phyloP scores from a whole-genome alignment of 2,888 invertebrate species.

The Alentia gelatinosa region DNA sequence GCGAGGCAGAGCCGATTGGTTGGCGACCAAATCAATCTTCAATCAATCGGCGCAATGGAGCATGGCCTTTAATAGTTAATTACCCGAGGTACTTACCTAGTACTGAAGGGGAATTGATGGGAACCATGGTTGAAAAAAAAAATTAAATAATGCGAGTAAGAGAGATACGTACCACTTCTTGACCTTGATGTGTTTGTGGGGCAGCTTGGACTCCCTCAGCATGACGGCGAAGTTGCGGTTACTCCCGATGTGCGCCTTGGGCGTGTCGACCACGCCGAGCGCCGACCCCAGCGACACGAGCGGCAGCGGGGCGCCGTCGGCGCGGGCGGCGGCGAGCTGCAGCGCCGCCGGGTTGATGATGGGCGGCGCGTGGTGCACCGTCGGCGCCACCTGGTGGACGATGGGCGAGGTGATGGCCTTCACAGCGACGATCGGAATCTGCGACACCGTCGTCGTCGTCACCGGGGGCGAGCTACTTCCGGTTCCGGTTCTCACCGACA shows the following conservation, averaged over 20 bases:
- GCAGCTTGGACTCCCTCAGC: conserved; percentile 44
- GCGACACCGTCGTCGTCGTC: neutral
- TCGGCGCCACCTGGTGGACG: conserved; percentile 31
- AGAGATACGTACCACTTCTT: conserved; percentile 56
- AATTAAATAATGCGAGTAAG: too few relatives aligned
- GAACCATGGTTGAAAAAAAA: too few relatives aligned
- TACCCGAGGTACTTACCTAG: too few relatives aligned
- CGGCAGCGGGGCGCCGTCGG: neutral
- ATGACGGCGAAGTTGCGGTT: conserved; percentile 53
- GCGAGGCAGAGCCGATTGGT: too few relatives aligned
- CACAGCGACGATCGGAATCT: neutral
- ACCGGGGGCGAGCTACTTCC: neutral
- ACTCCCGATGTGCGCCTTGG: conserved; percentile 59
- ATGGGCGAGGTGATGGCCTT: conserved; percentile 24
- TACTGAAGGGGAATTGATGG: too few relatives aligned
- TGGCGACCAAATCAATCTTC: neutral
- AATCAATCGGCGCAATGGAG: too few relatives aligned
- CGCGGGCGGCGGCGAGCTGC: neutral
- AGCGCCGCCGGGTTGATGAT: neutral
- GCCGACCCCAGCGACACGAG: neutral
- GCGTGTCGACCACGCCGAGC: conserved; percentile 48
- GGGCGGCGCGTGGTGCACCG: conserved; percentile 8
- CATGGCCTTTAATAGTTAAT: too few relatives aligned
- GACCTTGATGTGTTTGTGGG: conserved; percentile 49
- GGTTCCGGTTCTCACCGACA: neutral